Percentiles rank a stretch among this genome's conserved stretches.
phyloP scores from a whole-genome alignment of 2,113 vertebrate species.

The Ameiurus melas region DNA sequence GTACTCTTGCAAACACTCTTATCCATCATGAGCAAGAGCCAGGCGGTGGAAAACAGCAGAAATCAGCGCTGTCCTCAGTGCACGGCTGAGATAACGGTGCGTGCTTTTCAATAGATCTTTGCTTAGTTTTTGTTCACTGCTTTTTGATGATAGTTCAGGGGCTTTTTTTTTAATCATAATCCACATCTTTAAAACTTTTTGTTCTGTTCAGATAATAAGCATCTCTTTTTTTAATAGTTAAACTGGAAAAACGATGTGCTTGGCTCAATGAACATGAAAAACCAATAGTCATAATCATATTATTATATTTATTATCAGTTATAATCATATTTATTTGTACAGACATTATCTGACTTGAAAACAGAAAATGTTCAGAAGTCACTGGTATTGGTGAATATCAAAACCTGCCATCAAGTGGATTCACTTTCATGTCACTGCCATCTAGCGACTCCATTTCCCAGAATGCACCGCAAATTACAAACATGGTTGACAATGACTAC shows the following conservation, averaged over 20 bases:
- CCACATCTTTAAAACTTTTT: background rate
- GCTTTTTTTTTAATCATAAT: background rate
- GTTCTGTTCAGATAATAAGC: background rate
- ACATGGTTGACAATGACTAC: too few relatives aligned
- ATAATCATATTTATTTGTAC: background rate
- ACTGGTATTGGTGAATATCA: background rate
- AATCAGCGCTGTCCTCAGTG: constrained; percentile 99
- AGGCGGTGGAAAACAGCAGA: constrained; percentile 90
- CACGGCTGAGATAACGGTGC: constrained; percentile 99
- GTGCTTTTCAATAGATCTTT: constrained; percentile 45
- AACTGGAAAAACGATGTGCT: background rate
- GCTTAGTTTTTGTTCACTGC: background rate
- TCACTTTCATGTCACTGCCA: background rate
- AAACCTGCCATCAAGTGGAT: background rate
- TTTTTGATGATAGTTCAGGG: background rate
- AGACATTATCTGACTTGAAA: background rate
- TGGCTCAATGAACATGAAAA: background rate
- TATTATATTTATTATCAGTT: background rate
- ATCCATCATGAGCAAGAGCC: constrained; percentile 98
- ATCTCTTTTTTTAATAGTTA: background rate
- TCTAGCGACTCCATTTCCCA: too few relatives aligned
- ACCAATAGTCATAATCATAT: background rate
- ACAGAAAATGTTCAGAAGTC: background rate
- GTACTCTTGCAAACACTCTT: constrained; percentile 95
- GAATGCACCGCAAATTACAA: too few relatives aligned